Conservation (phyloP, 1,140 invertebrate species). For the Caerostris darwini region DNA sequence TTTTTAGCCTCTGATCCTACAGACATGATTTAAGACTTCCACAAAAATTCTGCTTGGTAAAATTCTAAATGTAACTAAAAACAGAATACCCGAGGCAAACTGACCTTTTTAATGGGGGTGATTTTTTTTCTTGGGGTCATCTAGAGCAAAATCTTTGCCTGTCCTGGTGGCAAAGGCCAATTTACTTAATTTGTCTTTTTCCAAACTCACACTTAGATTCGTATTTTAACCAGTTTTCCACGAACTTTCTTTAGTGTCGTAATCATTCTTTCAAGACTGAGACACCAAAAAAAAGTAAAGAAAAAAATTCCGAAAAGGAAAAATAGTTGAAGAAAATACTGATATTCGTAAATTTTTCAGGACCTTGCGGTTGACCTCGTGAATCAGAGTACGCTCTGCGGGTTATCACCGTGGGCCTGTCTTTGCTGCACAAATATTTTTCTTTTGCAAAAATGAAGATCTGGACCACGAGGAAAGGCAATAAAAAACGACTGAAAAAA, state of each 20-base stretch:
- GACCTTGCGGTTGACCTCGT: conserved; percentile 68
- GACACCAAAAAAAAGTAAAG: conserved; percentile 1
- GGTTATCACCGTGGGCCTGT: conserved; percentile 68
- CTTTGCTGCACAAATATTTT: conserved; percentile 51
- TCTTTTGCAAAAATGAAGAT: conserved; percentile 64
- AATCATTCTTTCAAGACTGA: conserved; percentile 43
- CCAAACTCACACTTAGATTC: conserved; percentile 21
- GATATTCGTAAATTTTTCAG: conserved; percentile 73
- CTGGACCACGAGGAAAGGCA: conserved; percentile 40
- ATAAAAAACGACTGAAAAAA: conserved; percentile 40
- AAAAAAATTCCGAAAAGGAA: background rate
- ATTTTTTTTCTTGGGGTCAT: conserved; percentile 57
- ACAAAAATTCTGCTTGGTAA: background rate
- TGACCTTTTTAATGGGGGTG: conserved; percentile 34
- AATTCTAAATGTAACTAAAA: conserved; percentile 70
- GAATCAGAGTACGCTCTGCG: conserved; percentile 64
- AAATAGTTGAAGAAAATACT: conserved; percentile 38
- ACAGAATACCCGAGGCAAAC: conserved; percentile 8
- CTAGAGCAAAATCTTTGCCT: conserved; percentile 15
- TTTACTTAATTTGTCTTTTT: conserved; percentile 73
- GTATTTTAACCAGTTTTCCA: conserved; percentile 70
- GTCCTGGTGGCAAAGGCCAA: conserved; percentile 5
- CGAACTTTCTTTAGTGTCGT: conserved; percentile 30
- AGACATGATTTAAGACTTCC: conserved; percentile 51
- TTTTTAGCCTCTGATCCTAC: background rate